Evolutionary conservation across 2,888 invertebrate species (phyloP).

Genomic region (Agrochola macilenta): DNA sequence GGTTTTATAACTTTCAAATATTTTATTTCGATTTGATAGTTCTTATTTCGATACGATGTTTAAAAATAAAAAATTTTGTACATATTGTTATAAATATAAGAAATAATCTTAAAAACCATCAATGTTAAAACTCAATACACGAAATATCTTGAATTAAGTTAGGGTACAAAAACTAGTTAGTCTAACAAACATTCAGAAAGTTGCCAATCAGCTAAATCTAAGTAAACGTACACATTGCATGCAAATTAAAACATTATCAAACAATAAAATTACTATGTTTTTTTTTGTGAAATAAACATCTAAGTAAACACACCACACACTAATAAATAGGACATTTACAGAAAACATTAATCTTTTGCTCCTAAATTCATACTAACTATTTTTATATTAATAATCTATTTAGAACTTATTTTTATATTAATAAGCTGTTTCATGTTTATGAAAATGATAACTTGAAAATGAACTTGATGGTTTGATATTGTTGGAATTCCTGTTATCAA

Average conservation of each 20-base stretch:
- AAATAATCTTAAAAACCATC: not conserved
- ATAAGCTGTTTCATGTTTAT: not conserved
- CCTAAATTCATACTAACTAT: not conserved
- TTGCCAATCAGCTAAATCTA: constrained; percentile 60
- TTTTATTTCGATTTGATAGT: not conserved
- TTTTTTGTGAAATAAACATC: constrained; percentile 38
- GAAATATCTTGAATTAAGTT: constrained; percentile 9
- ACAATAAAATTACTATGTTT: constrained; percentile 39
- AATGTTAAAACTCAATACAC: not conserved
- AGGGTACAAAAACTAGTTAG: constrained; percentile 28
- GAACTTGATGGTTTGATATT: not conserved
- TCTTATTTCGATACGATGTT: not conserved
- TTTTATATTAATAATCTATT: not conserved
- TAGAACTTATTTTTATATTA: not conserved
- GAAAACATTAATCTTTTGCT: constrained; percentile 36
- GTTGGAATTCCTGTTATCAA: not conserved
- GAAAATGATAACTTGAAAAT: not conserved
- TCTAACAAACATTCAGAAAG: constrained; percentile 60
- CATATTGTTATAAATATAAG: not conserved
- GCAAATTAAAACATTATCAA: constrained; percentile 67
- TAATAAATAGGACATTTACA: constrained; percentile 42
- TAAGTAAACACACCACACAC: constrained; percentile 55
- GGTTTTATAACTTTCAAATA: not conserved
- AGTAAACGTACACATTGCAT: constrained; percentile 65
- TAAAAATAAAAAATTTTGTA: not conserved